Percentiles rank a stretch among this genome's conserved stretches.
Evolutionary conservation across 1,140 invertebrate genomes (phyloP).

Genomic region (Vanessa tameamea): DNA sequence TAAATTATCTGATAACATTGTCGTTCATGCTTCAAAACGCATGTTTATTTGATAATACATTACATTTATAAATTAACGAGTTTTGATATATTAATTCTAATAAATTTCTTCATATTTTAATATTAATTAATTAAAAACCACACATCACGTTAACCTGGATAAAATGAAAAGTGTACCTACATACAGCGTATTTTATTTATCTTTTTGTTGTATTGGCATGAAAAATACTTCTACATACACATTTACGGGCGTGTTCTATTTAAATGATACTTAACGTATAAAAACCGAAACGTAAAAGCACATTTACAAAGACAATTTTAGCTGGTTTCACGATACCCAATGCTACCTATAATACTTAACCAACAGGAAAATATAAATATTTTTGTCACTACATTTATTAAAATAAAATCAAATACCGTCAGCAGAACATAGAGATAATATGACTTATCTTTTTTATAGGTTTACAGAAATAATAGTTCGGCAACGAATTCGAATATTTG

Average conservation of each 20-base stretch:
- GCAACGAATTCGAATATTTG: no score
- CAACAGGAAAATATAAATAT: background rate
- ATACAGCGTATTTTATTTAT: background rate
- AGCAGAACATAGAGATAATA: no score
- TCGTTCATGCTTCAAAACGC: background rate
- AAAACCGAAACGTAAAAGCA: constrained; percentile 4
- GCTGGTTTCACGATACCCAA: constrained; percentile 12
- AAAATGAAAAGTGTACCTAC: background rate
- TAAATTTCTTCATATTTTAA: no score
- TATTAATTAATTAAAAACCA: background rate
- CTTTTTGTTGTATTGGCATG: background rate
- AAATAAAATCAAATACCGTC: no score
- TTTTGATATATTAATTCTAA: no score
- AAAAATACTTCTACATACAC: background rate
- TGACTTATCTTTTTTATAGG: no score
- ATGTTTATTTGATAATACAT: background rate
- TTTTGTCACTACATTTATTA: background rate
- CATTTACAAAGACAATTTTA: constrained; percentile 12
- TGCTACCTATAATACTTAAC: background rate
- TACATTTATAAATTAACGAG: no score
- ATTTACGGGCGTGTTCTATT: background rate
- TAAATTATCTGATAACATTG: background rate
- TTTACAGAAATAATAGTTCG: no score
- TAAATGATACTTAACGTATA: constrained; percentile 6
- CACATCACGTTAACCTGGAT: constrained; percentile 6